Base-by-base conservation (phyloP, 2,113 vertebrate species). In the Elaphurus davidianus region DNA sequence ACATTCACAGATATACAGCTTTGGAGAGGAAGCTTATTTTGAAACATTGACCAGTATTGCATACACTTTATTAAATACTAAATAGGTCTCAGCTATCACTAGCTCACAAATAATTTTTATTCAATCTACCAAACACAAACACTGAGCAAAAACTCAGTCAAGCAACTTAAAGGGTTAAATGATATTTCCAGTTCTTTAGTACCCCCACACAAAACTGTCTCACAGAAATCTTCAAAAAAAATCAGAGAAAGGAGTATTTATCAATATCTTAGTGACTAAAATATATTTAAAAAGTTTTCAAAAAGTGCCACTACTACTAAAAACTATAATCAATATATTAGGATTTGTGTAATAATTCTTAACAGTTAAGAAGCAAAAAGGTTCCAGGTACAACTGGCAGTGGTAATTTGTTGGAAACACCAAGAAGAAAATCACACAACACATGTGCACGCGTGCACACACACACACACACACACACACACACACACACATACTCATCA, bases 21-120 rank as follows among this genome's bases (percentile, higher is more conserved):
- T 86, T 43, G 78, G 47, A 64, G 23, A 87, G 59, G 89, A 92
- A 64, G 57, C 43, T 86, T 78, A 71, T 82, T 96, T 91, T 87
- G 67, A 95, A 94, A 47, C 19, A 89, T 0, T 55, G 6, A 82
- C 17, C 17, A 93, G 71, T 74, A 94, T 90, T 62, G n/a, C 74
- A 85, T 30, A 54, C 33, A 82, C 4, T 87, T 79, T 30, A 52
- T 71, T 96, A 94, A 96, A 94, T 89, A 91, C 62, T 89, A 88
- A 96, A 62, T 40, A 96, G 19, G 90, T 89, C 19, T 47, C 36
- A 90, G 81, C 33, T 90, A 96, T 82, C 28, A 88, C 43, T 74
- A 93, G 28, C 15, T 87, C 64, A 64, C 36, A 88, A 88, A 60
- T 47, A 79, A 96, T 81, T 93, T 94, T 91, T 92, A 93, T 92